Conservation (phyloP, 1,140 invertebrate species). For the Trichonephila clavipes region DNA sequence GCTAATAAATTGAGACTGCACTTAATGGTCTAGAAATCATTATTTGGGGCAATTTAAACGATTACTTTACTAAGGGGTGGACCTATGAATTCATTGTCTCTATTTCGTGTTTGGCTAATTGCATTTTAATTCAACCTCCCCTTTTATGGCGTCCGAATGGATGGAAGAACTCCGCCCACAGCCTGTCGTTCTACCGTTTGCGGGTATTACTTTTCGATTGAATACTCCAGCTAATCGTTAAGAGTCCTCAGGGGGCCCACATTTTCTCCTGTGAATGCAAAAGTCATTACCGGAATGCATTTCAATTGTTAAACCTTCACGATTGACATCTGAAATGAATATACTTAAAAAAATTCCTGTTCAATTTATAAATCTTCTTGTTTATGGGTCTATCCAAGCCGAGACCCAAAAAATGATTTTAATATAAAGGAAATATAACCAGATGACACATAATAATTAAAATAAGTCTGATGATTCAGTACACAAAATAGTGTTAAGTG, state of each 20-base stretch:
- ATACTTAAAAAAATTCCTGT: too few relatives aligned
- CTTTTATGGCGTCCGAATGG: neutral
- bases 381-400: too few relatives aligned
- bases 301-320: neutral
- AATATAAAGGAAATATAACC: too few relatives aligned
- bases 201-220: too few relatives aligned
- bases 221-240: neutral
- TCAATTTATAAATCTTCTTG: too few relatives aligned
- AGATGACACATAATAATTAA: too few relatives aligned
- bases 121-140: constrained; percentile 50
- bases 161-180: neutral
- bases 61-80: neutral
- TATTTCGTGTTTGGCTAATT: neutral
- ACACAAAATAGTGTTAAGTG: too few relatives aligned
- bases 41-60: neutral
- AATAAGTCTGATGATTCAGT: too few relatives aligned
- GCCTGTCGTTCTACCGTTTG: neutral
- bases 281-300: constrained; percentile 8
- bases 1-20: neutral
- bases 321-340: too few relatives aligned
- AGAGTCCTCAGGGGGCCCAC: neutral
- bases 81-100: neutral
- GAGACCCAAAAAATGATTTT: too few relatives aligned
- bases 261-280: neutral
- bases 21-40: constrained; percentile 30